These are phyloP conservation scores for Marisa cornuarietis DNA, from an alignment of 1,140 invertebrate genomes.

Conservation along the genomic window DNA sequence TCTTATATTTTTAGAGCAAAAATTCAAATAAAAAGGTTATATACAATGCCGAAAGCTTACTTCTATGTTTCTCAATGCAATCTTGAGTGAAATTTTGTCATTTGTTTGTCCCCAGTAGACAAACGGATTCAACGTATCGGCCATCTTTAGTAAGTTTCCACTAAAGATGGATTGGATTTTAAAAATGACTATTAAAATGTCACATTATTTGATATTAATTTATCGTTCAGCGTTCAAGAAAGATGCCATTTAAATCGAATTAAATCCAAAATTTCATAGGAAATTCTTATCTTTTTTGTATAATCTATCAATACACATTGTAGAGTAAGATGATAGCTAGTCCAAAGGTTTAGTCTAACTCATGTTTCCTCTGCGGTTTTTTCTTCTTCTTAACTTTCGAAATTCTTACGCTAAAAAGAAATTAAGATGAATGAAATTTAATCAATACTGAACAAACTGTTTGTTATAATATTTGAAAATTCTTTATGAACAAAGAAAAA, in stretches of 20 bases:
- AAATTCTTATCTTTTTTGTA: too few relatives aligned
- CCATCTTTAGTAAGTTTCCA: conserved; percentile 39
- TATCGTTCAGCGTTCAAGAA: too few relatives aligned
- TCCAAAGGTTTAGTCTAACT: too few relatives aligned
- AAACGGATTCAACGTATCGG: conserved; percentile 75
- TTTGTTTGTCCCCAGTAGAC: conserved; percentile 94
- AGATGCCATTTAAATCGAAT: too few relatives aligned
- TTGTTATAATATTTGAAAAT: neutral
- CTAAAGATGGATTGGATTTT: conserved; percentile 7
- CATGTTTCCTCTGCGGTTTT: too few relatives aligned
- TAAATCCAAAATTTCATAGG: too few relatives aligned
- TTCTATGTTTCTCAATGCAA: conserved; percentile 85
- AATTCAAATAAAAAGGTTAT: neutral
- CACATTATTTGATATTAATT: too few relatives aligned
- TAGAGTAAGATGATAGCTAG: too few relatives aligned
- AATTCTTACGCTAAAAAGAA: too few relatives aligned
- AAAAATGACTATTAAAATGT: too few relatives aligned
- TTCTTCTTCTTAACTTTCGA: too few relatives aligned
- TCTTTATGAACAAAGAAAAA: neutral
- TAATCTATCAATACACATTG: too few relatives aligned
- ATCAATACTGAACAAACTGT: neutral
- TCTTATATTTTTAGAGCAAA: neutral
- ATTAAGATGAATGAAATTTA: neutral
- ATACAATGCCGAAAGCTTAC: conserved; percentile 65
- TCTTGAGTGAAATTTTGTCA: conserved; percentile 77